Conservation (phyloP, 2,797 vertebrate species). For the Cyclura pinguis region DNA sequence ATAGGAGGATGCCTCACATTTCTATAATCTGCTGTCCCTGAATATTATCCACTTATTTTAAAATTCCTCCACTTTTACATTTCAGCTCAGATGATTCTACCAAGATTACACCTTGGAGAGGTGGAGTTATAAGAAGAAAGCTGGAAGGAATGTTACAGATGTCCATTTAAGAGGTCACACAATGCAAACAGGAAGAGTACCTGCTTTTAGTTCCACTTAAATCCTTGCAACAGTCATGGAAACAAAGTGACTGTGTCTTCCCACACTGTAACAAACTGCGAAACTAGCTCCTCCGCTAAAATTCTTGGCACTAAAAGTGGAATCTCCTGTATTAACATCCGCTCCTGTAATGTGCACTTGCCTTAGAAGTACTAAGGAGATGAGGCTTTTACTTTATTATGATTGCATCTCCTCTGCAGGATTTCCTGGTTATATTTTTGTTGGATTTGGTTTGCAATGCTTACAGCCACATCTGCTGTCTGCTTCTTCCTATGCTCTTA, state of each 20-base stretch:
- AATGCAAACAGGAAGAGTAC: not conserved
- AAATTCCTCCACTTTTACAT: conserved; percentile 36
- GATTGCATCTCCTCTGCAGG: not conserved
- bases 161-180: not conserved
- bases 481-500: not conserved
- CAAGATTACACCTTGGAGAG: not conserved
- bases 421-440: conserved; percentile 22
- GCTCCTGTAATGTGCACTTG: not conserved
- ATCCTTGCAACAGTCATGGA: not conserved
- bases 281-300: not conserved
- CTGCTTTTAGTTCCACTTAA: not conserved
- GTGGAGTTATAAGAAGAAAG: not conserved
- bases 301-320: not conserved
- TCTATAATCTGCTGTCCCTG: not conserved
- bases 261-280: not conserved
- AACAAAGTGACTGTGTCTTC: not conserved
- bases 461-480: not conserved
- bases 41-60: not conserved
- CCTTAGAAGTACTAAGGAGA: not conserved
- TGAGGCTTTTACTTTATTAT: not conserved
- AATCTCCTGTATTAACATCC: conserved; percentile 3
- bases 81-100: conserved; percentile 26
- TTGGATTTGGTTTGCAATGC: not conserved
- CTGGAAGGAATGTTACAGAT: not conserved
- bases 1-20: not conserved